Base-by-base conservation (phyloP, 2,888 invertebrate species). In the Hyalella azteca region DNA sequence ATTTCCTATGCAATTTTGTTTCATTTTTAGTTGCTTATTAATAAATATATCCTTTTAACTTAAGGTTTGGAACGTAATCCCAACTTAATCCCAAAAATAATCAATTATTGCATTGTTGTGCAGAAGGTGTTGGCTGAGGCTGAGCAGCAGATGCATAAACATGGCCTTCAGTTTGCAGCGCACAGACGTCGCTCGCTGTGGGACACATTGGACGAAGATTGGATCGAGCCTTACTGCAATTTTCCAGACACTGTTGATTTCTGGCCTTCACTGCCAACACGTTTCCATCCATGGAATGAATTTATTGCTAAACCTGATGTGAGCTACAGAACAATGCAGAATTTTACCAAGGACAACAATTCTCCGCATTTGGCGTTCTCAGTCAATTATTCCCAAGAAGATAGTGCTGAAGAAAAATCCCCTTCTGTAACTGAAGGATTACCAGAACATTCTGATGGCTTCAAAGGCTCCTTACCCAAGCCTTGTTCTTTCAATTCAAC, bases 171-270 rank as follows among this genome's bases (percentile, higher is more conserved):
- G 36, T 36, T 66, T 13, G 13, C 36, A 13, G 19, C 15, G 3
- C 66, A 0, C 36, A 36, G 66, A 36, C 66, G 19, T 36, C 66
- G 66, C 9, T 36, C 36, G 11, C 66, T 66, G 32, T 32, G 36
- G 66, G 66, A 66, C 15, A 1, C 29, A 1, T 36, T 66, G 13
- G 26, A 36, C 19, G 66, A 66, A 36, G 66, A 66, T 36, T 66
- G 66, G 66, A 22, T 66, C 15, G 66, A 66, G n/a, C 66, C 66
- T 32, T 29, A 66, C 66, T 66, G 66, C 36, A 66, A 36, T 36
- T 66, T 66, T 66, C 66, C 66, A n/a, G 66, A 66, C 66, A 66
- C 66, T 66, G n/a, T 66, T 9, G 66, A 66, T 29, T 66, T 66
- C 11, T 66, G 66, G 66, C 66, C 66, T 1, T 36, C 66, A n/a